phyloP scores from a whole-genome alignment of 1,140 invertebrate genomes.

The Agrypnia vestita region DNA sequence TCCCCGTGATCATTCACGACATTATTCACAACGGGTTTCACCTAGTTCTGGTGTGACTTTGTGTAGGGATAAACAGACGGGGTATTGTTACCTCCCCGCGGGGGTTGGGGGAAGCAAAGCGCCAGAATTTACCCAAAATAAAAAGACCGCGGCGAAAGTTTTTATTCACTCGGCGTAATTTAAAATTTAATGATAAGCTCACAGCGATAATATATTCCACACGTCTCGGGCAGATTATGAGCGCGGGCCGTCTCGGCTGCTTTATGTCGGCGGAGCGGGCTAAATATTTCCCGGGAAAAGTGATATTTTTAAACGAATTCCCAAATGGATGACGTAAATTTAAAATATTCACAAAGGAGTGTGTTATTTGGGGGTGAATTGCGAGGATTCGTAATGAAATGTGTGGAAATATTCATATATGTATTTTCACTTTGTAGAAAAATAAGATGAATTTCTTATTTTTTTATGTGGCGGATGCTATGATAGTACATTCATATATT shows the following conservation, averaged over 20 bases:
- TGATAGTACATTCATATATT: too few species aligned
- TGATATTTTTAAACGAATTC: constrained; percentile 45
- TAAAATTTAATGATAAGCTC: constrained; percentile 50
- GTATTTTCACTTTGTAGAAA: background rate
- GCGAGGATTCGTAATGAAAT: constrained; percentile 18
- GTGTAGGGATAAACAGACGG: too few species aligned
- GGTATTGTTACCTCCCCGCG: too few species aligned
- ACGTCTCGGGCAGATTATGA: constrained; percentile 27
- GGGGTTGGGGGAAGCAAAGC: too few species aligned
- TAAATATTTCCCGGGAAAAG: constrained; percentile 30
- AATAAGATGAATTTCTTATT: background rate
- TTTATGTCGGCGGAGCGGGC: background rate
- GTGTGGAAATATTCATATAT: constrained; percentile 20
- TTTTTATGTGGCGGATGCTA: too few species aligned
- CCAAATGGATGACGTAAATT: constrained; percentile 40
- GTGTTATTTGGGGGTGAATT: constrained; percentile 26
- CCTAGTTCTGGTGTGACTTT: too few species aligned
- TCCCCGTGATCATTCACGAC: too few species aligned
- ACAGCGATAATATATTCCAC: constrained; percentile 40
- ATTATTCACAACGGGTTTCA: too few species aligned
- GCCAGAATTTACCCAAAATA: too few species aligned
- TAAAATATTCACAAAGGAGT: constrained; percentile 39
- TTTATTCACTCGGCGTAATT: constrained; percentile 41
- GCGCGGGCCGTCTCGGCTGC: background rate
- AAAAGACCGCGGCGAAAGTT: constrained; percentile 5